A percentile compares a stretch with the other conserved stretches of the same genome.
Conservation (phyloP, 2,888 invertebrate genomes). For the Macrophya annulata region DNA sequence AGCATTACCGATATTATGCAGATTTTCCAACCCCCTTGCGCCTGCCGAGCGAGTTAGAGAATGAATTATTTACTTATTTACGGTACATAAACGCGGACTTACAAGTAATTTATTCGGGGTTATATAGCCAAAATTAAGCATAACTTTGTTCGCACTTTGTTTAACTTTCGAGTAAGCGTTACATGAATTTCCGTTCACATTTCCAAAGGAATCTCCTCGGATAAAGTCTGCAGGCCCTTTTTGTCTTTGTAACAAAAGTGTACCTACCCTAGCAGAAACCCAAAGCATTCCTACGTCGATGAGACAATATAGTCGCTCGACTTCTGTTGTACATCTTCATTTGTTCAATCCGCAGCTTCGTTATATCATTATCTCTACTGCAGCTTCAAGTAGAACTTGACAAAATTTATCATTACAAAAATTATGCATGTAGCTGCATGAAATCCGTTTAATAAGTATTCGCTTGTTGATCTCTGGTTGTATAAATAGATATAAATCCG, state of each 20-base stretch:
- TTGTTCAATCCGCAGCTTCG: conserved; percentile 10
- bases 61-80: conserved; percentile 78
- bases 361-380: conserved; percentile 8
- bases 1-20: conserved; percentile 79
- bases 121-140: conserved; percentile 56
- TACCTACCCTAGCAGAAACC: background rate
- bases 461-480: conserved; percentile 3
- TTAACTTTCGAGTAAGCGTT: conserved; percentile 55
- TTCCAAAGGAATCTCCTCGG: conserved; percentile 45
- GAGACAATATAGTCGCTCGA: conserved; percentile 10
- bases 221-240: conserved; percentile 31
- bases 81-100: conserved; percentile 75
- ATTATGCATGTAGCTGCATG: background rate
- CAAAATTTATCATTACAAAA: background rate
- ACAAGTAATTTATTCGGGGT: conserved; percentile 61
- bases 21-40: conserved; percentile 70
- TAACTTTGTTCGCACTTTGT: conserved; percentile 56
- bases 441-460: background rate
- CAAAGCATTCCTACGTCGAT: conserved; percentile 15
- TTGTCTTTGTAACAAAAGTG: conserved; percentile 38
- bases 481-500: conserved; percentile 20
- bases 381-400: background rate
- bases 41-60: conserved; percentile 73
- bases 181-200: conserved; percentile 54
- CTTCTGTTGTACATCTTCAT: background rate